Base-by-base conservation (phyloP, 37 sponge, comb jelly and placozoan genomes). In the Diacarnus erythraeanus region DNA sequence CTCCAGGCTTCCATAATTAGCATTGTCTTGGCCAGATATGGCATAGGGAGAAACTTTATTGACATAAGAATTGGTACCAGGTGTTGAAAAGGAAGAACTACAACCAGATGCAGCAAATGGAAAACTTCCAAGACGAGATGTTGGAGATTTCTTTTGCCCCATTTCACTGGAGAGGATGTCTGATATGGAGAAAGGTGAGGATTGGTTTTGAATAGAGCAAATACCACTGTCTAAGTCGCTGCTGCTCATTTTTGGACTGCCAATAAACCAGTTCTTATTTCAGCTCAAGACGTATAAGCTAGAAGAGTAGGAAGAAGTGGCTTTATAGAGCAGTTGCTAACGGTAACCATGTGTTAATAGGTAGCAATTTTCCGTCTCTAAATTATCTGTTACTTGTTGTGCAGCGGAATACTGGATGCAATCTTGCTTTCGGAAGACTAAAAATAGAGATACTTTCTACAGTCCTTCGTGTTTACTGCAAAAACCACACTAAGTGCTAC, bases 81-180 rank as follows among this genome's bases (percentile, higher is more conserved):
- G 71, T 41, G 71, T 75, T 9, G 74, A 39, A 59, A 57, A 75
- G 0, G 20, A 8, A 37, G 59, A 15, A 51, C 31, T 73, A 12
- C 54, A 17, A 2, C 71, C 30, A 20, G 40, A 18, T 70, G 25
- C 71, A 38, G 38, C n/a, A n/a, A n/a, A n/a, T n/a, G n/a, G n/a
- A n/a, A n/a, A n/a, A n/a, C n/a, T n/a, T 1, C 34, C 67, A 47
- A 47, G 51, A 47, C 12, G 31, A 27, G 64, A 30, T 22, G 69
- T 69, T 6, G 56, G 74, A 2, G 64, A 63, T 38, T 63, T 77
- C 44, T 63, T 77, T 38, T 38, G 41, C 2, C 80, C 80, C 27
- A 69, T 38, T 39, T 80, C 71, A 26, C 71, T 72, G 18, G 80
- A 80, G 29, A 80, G 80, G 41, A 80, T 80, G 17, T 69, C 80